Percentiles rank a stretch among this genome's conserved stretches.
These are phyloP conservation scores for Centruroides vittatus DNA, from an alignment of 1,140 invertebrate species.

Conservation along the genomic window DNA sequence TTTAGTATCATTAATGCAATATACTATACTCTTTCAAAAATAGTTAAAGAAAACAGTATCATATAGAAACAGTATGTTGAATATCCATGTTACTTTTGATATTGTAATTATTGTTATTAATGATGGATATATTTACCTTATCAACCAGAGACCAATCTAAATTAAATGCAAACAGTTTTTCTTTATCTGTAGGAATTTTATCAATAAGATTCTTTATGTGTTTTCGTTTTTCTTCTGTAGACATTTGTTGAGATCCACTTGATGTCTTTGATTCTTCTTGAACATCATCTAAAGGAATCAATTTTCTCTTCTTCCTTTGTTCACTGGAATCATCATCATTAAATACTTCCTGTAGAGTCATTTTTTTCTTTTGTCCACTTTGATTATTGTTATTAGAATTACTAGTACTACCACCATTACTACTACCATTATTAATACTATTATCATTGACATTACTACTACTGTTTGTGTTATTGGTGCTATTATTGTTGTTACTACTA, in stretches of 20 bases:
- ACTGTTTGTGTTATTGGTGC: background rate
- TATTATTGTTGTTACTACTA: background rate
- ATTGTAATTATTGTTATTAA: too few relatives aligned
- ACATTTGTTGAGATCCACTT: constrained; percentile 4
- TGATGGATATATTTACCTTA: constrained; percentile 36
- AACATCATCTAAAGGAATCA: constrained; percentile 50
- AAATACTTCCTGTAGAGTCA: constrained; percentile 77
- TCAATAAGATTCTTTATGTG: constrained; percentile 95
- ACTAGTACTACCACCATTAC: background rate
- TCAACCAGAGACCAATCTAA: constrained; percentile 83
- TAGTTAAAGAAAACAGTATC: too few relatives aligned
- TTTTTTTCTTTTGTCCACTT: constrained; percentile 44
- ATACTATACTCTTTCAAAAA: too few relatives aligned
- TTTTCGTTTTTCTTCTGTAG: constrained; percentile 76
- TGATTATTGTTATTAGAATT: constrained; percentile 6
- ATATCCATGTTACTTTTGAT: too few relatives aligned
- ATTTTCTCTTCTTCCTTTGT: constrained; percentile 54
- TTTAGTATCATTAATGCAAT: too few relatives aligned
- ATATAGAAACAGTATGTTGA: too few relatives aligned
- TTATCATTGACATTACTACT: background rate
- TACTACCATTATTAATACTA: background rate
- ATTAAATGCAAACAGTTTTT: constrained; percentile 82
- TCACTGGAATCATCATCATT: constrained; percentile 68
- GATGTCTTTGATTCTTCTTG: constrained; percentile 5
- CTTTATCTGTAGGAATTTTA: constrained; percentile 94